These are phyloP conservation scores for Enteromius trimaculatus DNA, from an alignment of 2,797 vertebrate species.

Conservation along the genomic window DNA sequence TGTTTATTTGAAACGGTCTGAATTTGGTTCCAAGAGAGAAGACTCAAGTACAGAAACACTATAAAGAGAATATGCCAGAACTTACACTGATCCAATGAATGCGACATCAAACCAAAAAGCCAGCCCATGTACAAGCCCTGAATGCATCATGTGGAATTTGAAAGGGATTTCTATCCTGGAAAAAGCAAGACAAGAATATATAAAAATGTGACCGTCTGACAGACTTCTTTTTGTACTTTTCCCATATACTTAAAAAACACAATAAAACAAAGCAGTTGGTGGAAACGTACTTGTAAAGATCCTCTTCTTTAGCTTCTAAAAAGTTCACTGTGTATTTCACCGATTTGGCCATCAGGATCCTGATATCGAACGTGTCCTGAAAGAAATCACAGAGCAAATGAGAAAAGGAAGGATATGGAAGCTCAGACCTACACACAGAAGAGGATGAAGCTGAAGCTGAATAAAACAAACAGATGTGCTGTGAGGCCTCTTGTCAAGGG, in stretches of 20 bases:
- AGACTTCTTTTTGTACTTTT: not conserved
- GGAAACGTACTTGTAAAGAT: constrained; percentile 87
- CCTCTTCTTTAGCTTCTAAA: constrained; percentile 95
- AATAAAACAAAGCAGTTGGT: not conserved
- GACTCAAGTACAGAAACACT: not conserved
- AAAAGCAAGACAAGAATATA: not conserved
- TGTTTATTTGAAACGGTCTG: not conserved
- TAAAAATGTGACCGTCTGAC: not conserved
- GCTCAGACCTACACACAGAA: not conserved
- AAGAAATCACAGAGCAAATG: constrained; percentile 10
- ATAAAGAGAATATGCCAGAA: not conserved
- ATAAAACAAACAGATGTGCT: not conserved
- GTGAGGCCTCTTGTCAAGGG: constrained; percentile 50
- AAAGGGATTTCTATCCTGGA: constrained; percentile 97
- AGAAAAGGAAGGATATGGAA: not conserved
- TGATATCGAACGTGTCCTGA: constrained; percentile 95
- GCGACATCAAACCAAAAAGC: constrained; percentile 98
- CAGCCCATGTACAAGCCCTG: constrained; percentile 92
- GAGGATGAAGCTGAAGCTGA: not conserved
- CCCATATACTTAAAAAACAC: not conserved
- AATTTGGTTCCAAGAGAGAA: not conserved
- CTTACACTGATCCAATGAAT: constrained; percentile 94
- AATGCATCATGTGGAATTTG: constrained; percentile 98
- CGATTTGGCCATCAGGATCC: constrained; percentile 96
- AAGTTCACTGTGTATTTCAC: constrained; percentile 98